Percentiles rank a stretch among this genome's conserved stretches.
Evolutionary conservation across 2,797 vertebrate genomes (phyloP).

Genomic region (Holocentrus rufus): DNA sequence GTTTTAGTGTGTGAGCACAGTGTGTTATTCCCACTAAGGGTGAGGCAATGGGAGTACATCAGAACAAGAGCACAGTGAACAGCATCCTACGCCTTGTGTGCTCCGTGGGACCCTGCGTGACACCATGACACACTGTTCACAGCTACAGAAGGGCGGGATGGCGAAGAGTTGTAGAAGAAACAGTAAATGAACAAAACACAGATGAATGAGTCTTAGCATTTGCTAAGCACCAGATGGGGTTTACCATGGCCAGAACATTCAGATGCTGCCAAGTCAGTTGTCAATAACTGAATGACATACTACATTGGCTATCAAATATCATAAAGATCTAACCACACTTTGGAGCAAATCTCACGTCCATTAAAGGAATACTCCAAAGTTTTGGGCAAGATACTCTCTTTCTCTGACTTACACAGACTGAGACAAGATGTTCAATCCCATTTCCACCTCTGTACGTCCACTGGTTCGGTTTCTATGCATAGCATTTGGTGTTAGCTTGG

Average conservation of each 20-base stretch:
- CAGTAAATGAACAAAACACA: constrained; percentile 10
- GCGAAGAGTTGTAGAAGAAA: too few species aligned
- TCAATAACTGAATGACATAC: not conserved
- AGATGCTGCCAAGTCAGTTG: not conserved
- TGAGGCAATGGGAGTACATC: constrained; percentile 44
- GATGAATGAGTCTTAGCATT: not conserved
- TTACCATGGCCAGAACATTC: not conserved
- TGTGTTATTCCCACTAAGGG: constrained; percentile 34
- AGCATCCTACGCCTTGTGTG: constrained; percentile 32
- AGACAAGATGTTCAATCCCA: too few species aligned
- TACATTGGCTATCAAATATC: not conserved
- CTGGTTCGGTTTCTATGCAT: too few species aligned
- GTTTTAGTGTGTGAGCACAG: constrained; percentile 29
- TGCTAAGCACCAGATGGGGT: not conserved
- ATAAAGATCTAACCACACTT: too few species aligned
- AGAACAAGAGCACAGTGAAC: constrained; percentile 55
- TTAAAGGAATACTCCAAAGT: too few species aligned
- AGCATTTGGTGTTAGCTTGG: too few species aligned
- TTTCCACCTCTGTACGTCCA: too few species aligned
- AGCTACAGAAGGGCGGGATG: not conserved
- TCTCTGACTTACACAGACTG: too few species aligned
- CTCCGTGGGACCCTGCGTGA: constrained; percentile 39
- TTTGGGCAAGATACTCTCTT: too few species aligned
- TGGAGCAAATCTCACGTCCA: too few species aligned
- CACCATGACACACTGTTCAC: constrained; percentile 27